Evolutionary conservation across 2,797 vertebrate genomes (phyloP).

Genomic region (Zalophus californianus): DNA sequence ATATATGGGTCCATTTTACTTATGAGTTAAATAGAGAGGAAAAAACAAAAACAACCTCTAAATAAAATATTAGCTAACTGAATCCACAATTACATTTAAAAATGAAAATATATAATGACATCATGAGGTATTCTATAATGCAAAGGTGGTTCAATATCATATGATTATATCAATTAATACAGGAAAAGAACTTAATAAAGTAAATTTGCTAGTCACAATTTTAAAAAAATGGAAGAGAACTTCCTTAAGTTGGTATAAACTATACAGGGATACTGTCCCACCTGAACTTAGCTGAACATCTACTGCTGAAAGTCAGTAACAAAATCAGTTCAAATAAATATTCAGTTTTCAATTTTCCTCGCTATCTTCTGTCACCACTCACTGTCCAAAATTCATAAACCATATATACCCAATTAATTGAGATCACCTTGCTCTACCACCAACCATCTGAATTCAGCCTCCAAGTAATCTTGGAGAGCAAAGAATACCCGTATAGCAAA

Average conservation of each 20-base stretch:
- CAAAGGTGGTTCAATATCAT: not conserved
- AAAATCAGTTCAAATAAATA: constrained; percentile 4
- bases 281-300: not conserved
- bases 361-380: not conserved
- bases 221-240: not conserved
- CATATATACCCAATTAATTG: not conserved
- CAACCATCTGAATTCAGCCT: not conserved
- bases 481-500: not conserved
- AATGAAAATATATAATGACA: not conserved
- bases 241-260: not conserved
- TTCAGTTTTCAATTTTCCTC: constrained; percentile 37
- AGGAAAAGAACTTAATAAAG: not conserved
- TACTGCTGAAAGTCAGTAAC: not conserved
- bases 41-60: not conserved
- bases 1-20: not conserved
- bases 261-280: not conserved
- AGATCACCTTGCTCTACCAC: not conserved
- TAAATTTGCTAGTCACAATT: not conserved
- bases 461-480: not conserved
- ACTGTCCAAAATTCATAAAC: constrained; percentile 23
- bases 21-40: not conserved
- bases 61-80: not conserved
- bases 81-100: not conserved
- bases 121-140: not conserved
- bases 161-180: not conserved